Percentiles rank a stretch among this genome's conserved stretches.
Evolutionary conservation across 2,888 invertebrate species (phyloP).

Genomic region (Melangyna quadrimaculata): DNA sequence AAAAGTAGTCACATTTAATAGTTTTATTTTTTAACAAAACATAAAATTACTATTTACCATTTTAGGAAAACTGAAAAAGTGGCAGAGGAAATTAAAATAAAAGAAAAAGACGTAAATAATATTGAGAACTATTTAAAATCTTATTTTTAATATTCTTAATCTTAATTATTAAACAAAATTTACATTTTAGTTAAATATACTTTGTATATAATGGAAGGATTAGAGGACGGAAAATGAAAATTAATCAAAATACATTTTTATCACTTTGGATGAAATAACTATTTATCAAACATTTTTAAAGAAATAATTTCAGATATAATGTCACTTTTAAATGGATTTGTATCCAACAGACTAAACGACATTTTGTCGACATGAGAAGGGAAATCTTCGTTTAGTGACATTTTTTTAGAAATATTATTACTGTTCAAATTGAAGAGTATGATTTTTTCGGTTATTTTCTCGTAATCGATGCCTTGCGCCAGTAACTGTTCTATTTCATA

Average conservation of each 20-base stretch:
- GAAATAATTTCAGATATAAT: slow-evolving; percentile 72
- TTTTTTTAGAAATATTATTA: slow-evolving; percentile 3
- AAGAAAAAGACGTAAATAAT: background rate
- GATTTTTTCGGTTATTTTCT: slow-evolving; percentile 62
- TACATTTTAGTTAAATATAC: background rate
- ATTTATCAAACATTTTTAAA: slow-evolving; percentile 55
- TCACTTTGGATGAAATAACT: background rate
- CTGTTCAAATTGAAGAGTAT: slow-evolving; percentile 32
- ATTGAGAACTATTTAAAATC: background rate
- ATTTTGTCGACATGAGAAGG: slow-evolving; percentile 47
- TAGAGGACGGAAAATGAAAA: background rate
- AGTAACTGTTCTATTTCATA: slow-evolving; percentile 73
- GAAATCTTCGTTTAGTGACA: slow-evolving; percentile 49
- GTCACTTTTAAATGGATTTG: slow-evolving; percentile 74
- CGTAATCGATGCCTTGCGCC: slow-evolving; percentile 75
- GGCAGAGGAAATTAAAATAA: background rate
- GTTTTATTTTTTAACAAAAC: background rate
- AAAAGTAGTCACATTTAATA: background rate
- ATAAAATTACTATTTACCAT: slow-evolving; percentile 2
- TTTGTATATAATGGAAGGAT: background rate
- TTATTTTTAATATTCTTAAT: background rate
- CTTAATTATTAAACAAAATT: background rate
- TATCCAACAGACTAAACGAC: slow-evolving; percentile 66
- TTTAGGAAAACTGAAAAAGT: slow-evolving; percentile 2
- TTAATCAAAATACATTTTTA: background rate